phyloP scores from a whole-genome alignment of 2,113 vertebrate species.

The Ibidorhyncha struthersii region DNA sequence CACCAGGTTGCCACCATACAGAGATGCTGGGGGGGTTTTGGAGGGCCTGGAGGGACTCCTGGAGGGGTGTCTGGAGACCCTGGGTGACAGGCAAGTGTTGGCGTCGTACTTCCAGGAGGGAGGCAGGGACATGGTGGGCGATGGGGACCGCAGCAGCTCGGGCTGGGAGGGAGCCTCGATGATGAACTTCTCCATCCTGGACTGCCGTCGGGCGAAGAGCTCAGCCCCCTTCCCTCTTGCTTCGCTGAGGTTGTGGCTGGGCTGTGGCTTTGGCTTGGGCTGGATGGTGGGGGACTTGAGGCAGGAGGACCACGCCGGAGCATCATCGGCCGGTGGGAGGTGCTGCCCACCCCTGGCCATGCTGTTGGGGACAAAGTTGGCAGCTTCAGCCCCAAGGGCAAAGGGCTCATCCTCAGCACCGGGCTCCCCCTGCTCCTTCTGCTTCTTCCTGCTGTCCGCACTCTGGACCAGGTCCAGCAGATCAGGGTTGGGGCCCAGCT shows the following conservation, averaged over 20 bases:
- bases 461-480: slow-evolving; percentile 93
- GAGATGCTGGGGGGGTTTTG: slow-evolving; percentile 70
- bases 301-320: slow-evolving; percentile 90
- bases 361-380: slow-evolving; percentile 85
- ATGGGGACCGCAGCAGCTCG: slow-evolving; percentile 81
- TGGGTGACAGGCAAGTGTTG: slow-evolving; percentile 76
- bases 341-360: slow-evolving; percentile 17
- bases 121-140: slow-evolving; percentile 93
- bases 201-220: slow-evolving; percentile 91
- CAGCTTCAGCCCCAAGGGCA: slow-evolving; percentile 92
- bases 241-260: slow-evolving; percentile 87
- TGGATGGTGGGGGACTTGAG: slow-evolving; percentile 89
- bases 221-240: slow-evolving; percentile 92
- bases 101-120: slow-evolving; percentile 93
- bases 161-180: slow-evolving; percentile 79
- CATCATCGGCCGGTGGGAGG: neutral
- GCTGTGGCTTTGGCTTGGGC: slow-evolving; percentile 81
- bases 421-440: slow-evolving; percentile 78
- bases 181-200: slow-evolving; percentile 94
- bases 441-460: slow-evolving; percentile 85
- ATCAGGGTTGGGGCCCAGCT: slow-evolving; percentile 91
- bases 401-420: slow-evolving; percentile 87
- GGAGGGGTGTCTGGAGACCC: slow-evolving; percentile 62
- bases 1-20: slow-evolving; percentile 65
- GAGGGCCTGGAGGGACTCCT: slow-evolving; percentile 77